Evolutionary conservation across 2,888 invertebrate species (phyloP).

Genomic region (Lithophane socia): DNA sequence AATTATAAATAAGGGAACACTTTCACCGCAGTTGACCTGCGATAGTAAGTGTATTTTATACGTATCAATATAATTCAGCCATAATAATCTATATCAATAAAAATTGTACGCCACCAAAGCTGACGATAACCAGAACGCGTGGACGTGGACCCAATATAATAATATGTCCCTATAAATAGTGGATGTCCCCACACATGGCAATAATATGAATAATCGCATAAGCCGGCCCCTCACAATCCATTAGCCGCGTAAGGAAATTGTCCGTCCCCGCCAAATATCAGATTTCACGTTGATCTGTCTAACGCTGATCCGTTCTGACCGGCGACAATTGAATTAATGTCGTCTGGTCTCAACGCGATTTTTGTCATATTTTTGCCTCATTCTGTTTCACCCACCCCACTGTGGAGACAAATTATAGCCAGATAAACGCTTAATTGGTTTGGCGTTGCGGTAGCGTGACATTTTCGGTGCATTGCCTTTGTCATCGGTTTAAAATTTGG

Average conservation of each 20-base stretch:
- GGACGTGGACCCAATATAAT: constrained; percentile 31
- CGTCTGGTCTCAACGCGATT: constrained; percentile 86
- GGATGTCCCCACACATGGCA: constrained; percentile 65
- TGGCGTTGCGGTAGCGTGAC: constrained; percentile 87
- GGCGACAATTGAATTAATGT: constrained; percentile 88
- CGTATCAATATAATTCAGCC: constrained; percentile 9
- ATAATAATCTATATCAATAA: constrained; percentile 32
- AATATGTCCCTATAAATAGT: constrained; percentile 54
- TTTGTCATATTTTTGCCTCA: constrained; percentile 85
- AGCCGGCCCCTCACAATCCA: constrained; percentile 82
- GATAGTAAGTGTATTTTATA: constrained; percentile 29
- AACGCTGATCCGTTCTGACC: constrained; percentile 87
- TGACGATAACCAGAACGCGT: constrained; percentile 54
- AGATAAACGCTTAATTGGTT: constrained; percentile 89
- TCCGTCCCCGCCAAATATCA: constrained; percentile 88
- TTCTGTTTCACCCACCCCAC: constrained; percentile 71
- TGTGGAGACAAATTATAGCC: constrained; percentile 82
- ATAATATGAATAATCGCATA: constrained; percentile 80
- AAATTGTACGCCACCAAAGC: constrained; percentile 14
- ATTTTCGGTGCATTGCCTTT: constrained; percentile 88
- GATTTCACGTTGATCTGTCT: constrained; percentile 88
- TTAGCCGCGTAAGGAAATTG: constrained; percentile 85
- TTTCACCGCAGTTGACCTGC: constrained; percentile 35
- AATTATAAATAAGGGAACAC: constrained; percentile 55
- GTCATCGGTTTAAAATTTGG: constrained; percentile 87